Evolutionary conservation across 2,113 vertebrate genomes (phyloP).

Genomic region (Lepisosteus oculatus): DNA sequence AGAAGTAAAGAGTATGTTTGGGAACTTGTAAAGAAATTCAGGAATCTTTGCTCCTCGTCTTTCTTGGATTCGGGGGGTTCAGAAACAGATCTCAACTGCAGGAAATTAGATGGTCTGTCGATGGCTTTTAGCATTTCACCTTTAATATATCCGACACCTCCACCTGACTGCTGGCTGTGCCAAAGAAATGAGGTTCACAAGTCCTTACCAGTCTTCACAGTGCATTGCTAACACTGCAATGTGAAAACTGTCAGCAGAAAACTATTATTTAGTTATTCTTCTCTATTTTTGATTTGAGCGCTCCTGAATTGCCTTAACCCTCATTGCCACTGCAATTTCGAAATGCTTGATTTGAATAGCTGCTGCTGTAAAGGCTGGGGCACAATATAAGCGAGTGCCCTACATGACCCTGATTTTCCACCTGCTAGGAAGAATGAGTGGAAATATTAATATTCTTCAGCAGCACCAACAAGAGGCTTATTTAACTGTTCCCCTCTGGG

Average conservation of each 20-base stretch:
- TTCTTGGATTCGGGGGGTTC: background rate
- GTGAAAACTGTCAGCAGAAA: conserved; percentile 11
- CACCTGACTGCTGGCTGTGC: background rate
- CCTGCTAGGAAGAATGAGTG: too few species aligned
- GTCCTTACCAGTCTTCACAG: background rate
- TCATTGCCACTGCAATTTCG: background rate
- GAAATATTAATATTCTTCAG: too few species aligned
- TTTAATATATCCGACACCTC: background rate
- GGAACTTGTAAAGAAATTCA: background rate
- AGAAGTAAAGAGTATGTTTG: too few species aligned
- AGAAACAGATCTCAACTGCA: background rate
- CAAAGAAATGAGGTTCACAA: background rate
- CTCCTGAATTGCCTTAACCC: too few species aligned
- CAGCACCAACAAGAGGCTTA: too few species aligned
- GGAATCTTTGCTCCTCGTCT: background rate
- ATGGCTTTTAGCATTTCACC: background rate
- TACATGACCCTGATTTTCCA: too few species aligned
- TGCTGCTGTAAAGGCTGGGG: too few species aligned
- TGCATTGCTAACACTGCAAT: background rate
- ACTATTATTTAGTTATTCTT: background rate
- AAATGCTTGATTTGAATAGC: background rate
- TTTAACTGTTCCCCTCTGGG: too few species aligned
- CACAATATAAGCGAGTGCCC: too few species aligned
- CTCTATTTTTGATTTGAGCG: too few species aligned
- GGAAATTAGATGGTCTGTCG: conserved; percentile 1